Conservation (phyloP, 2,113 vertebrate genomes). For the Ceyx cyanopectus region DNA sequence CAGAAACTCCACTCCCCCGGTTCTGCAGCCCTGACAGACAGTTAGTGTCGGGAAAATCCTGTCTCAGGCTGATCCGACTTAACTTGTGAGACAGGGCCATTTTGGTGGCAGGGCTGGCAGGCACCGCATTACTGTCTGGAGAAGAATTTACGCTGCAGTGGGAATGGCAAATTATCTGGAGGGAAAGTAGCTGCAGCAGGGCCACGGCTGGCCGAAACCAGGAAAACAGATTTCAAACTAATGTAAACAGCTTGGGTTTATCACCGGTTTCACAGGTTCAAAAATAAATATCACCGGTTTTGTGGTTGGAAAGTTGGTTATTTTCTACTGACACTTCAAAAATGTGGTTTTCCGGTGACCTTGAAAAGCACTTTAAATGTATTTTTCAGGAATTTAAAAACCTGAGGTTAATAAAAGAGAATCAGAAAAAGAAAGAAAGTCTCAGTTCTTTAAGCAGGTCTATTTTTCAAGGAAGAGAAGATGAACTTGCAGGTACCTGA, state of each 20-base stretch:
- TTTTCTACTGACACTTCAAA: constrained; percentile 55
- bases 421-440: constrained; percentile 20
- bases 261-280: constrained; percentile 61
- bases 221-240: constrained; percentile 72
- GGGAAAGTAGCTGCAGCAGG: constrained; percentile 59
- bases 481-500: constrained; percentile 56
- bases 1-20: neutral
- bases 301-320: constrained; percentile 21
- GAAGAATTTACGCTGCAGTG: constrained; percentile 49
- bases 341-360: constrained; percentile 50
- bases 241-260: constrained; percentile 72
- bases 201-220: constrained; percentile 45
- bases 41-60: constrained; percentile 65
- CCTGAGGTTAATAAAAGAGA: constrained; percentile 56
- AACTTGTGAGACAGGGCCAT: constrained; percentile 58
- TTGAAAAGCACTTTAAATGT: constrained; percentile 62
- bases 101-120: constrained; percentile 68
- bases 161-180: constrained; percentile 64
- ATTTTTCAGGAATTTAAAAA: constrained; percentile 52
- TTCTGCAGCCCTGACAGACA: constrained; percentile 44
- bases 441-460: constrained; percentile 32
- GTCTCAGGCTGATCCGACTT: constrained; percentile 71
- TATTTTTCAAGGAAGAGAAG: constrained; percentile 38
- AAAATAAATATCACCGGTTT: constrained; percentile 62
- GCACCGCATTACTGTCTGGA: constrained; percentile 64